Base-by-base conservation (phyloP, 2,113 vertebrate genomes). In the Tursiops truncatus region DNA sequence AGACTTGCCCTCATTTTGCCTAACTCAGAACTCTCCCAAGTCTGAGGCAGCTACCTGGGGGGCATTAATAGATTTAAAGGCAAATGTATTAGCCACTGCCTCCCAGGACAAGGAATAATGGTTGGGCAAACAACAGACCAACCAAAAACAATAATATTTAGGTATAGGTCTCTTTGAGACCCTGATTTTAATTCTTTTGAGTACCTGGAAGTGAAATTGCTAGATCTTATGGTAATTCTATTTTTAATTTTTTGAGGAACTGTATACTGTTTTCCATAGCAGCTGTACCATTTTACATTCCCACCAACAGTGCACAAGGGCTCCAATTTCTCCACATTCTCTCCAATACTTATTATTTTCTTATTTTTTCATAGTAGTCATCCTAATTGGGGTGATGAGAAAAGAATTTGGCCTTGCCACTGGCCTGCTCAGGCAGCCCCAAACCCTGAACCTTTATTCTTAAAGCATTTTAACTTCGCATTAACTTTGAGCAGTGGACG, bases 401-500 rank as follows among this genome's bases (percentile, higher is more conserved):
- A 97, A 97, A 93, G 79, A 96, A 97, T 93, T 71, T 68, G 80
- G 81, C 80, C 88, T 96, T 87, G n/a, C 33, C 28, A 20, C 41
- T 92, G 90, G 62, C 60, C 89, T 94, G 50, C 70, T 76, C 31
- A 28, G 91, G 68, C 73, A 89, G 53, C 67, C 87, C 83, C 62
- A 31, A 91, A 71, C 38, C 47, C 87, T 60, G 58, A 65, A 38
- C 50, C 73, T 96, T 96, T 94, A 84, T 96, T 96, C 92, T 96
- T 65, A 84, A 92, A 84, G 76, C 73, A 62, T 97, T 94, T 96
- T 95, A 95, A 89, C 68, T 95, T 92, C 10, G 2, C 93, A 86
- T 89, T 97, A 60, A 97, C 56, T 94, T 89, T 58, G 87, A 97
- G 58, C 44, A 47, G 47, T 86, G 96, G 91, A 89, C 94, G 80